Conservation (phyloP, 2,113 vertebrate species). For the Bubalus kerabau region DNA sequence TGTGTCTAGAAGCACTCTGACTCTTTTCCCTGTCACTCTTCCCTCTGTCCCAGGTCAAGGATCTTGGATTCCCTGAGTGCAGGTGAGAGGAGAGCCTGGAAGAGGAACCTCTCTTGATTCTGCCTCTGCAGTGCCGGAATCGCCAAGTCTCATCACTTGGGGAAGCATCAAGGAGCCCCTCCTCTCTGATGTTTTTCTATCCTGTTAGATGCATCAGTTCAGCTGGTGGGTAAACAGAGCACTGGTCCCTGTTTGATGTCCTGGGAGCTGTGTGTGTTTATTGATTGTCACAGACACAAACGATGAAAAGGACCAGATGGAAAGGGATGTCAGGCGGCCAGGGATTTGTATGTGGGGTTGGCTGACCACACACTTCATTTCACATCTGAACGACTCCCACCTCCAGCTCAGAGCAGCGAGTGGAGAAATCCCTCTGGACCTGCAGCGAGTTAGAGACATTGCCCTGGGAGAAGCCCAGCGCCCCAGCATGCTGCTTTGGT, state of each 20-base stretch:
- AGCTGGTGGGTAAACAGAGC: conserved; percentile 41
- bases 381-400: neutral
- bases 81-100: neutral
- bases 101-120: neutral
- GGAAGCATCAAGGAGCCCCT: neutral
- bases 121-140: neutral
- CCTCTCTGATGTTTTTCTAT: conserved; percentile 50
- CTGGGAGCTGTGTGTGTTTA: conserved; percentile 47
- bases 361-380: neutral
- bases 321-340: neutral
- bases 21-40: neutral
- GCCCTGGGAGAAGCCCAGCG: neutral
- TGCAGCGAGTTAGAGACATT: neutral
- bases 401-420: neutral
- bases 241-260: conserved; percentile 33
- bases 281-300: conserved; percentile 33
- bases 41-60: neutral
- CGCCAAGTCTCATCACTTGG: neutral
- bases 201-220: conserved; percentile 14
- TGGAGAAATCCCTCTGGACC: neutral
- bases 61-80: neutral
- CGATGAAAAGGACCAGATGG: neutral
- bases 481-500: neutral
- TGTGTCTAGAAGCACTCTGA: neutral
- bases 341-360: neutral